Percentiles rank a stretch among this genome's conserved stretches.
These are phyloP conservation scores for Ceratotherium simum DNA, from an alignment of 2,113 vertebrate genomes.

Conservation along the genomic window DNA sequence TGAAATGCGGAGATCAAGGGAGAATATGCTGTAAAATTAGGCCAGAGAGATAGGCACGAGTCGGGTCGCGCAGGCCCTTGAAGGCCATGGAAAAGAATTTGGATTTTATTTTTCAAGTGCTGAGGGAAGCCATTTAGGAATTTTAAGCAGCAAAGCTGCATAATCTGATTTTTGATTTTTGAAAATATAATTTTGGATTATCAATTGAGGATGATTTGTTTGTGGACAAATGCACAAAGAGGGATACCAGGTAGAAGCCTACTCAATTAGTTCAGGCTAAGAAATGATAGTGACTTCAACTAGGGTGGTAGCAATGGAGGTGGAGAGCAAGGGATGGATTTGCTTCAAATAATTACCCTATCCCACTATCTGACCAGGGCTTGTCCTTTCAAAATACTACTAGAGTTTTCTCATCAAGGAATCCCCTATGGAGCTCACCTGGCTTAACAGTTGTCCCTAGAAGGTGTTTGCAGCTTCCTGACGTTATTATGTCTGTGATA, in stretches of 20 bases:
- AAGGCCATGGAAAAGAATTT: not conserved
- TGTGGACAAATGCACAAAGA: slow-evolving; percentile 5
- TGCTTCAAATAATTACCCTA: not conserved
- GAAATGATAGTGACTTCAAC: not conserved
- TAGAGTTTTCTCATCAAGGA: not conserved
- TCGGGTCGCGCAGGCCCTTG: not conserved
- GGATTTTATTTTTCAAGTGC: not conserved
- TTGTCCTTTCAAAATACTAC: not conserved
- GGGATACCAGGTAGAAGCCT: not conserved
- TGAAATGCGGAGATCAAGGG: slow-evolving; percentile 5
- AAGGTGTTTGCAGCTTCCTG: not conserved
- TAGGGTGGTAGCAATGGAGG: not conserved
- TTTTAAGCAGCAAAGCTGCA: not conserved
- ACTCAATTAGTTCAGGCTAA: not conserved
- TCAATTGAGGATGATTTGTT: not conserved
- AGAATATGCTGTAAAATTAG: not conserved
- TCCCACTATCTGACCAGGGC: not conserved
- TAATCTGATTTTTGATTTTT: not conserved
- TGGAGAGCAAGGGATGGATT: not conserved
- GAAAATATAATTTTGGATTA: not conserved
- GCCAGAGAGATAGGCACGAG: not conserved
- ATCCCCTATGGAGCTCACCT: not conserved
- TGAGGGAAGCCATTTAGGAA: not conserved
- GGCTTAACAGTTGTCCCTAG: not conserved
- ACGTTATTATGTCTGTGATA: not conserved